These are phyloP conservation scores for Tenodera sinensis DNA, from an alignment of 2,888 invertebrate genomes.

Conservation along the genomic window DNA sequence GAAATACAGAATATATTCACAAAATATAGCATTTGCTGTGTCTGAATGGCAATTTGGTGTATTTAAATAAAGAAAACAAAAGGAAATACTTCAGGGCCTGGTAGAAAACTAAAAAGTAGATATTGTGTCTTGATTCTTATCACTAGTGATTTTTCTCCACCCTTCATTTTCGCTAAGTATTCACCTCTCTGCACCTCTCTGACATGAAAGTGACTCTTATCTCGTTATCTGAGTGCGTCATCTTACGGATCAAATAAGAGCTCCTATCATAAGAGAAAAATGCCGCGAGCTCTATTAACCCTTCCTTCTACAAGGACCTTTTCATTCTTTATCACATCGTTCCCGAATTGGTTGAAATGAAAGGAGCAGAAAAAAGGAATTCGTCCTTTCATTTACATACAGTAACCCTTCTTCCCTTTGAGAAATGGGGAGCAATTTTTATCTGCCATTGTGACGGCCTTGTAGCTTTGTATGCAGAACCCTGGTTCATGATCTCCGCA, in stretches of 20 bases:
- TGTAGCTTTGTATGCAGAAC: background rate
- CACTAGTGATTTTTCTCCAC: too few relatives aligned
- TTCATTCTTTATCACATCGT: background rate
- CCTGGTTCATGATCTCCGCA: background rate
- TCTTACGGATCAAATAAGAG: background rate
- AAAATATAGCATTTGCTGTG: too few relatives aligned
- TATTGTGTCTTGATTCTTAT: too few relatives aligned
- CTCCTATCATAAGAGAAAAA: background rate
- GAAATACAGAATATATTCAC: too few relatives aligned
- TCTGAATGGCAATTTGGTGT: too few relatives aligned
- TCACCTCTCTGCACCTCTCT: background rate
- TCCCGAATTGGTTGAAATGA: background rate
- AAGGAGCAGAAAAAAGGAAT: background rate
- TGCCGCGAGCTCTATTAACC: background rate
- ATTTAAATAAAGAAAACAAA: too few relatives aligned
- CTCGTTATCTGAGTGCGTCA: background rate
- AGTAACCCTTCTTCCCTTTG: slow-evolving; percentile 3
- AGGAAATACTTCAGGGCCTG: too few relatives aligned
- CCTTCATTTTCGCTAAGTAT: too few relatives aligned
- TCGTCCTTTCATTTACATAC: slow-evolving; percentile 8
- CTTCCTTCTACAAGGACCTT: background rate
- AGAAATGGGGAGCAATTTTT: slow-evolving; percentile 27
- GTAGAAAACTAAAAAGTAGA: too few relatives aligned
- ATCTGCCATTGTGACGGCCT: slow-evolving; percentile 8
- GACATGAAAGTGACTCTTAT: background rate